Conservation (phyloP, 2,113 vertebrate species). For the Heliornis fulica region DNA sequence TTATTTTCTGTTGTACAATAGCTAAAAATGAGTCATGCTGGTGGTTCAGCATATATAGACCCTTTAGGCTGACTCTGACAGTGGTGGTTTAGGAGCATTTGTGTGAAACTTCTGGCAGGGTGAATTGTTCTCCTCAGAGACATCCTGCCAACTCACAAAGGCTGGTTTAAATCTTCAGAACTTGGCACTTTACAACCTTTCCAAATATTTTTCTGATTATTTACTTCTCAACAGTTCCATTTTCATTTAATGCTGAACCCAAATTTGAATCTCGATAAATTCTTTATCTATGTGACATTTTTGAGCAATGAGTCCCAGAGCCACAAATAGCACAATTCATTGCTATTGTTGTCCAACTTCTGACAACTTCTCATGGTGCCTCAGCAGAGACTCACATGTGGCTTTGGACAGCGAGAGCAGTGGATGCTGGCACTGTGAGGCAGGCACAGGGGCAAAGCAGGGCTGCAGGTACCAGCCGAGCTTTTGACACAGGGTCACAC, state of each 20-base stretch:
- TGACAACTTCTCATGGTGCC: not conserved
- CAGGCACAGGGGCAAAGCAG: not conserved
- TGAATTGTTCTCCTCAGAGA: not conserved
- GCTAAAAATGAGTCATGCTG: not conserved
- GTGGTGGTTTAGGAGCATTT: not conserved
- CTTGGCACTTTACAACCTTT: not conserved
- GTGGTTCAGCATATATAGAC: not conserved
- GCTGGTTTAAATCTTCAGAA: not conserved
- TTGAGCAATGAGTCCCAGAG: not conserved
- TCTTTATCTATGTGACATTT: not conserved
- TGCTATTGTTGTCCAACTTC: not conserved
- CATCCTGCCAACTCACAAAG: not conserved
- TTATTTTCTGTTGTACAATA: not conserved
- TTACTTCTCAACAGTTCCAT: not conserved
- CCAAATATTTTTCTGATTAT: not conserved
- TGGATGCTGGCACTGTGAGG: not conserved
- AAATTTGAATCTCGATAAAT: not conserved
- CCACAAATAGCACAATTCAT: not conserved
- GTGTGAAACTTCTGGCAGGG: not conserved
- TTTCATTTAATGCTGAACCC: not conserved
- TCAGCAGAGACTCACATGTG: not conserved
- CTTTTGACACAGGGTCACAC: not conserved
- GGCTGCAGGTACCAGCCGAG: not conserved
- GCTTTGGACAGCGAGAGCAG: not conserved
- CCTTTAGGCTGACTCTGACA: not conserved